Base-by-base conservation (phyloP, 2,113 vertebrate species). In the Myocastor coypus region DNA sequence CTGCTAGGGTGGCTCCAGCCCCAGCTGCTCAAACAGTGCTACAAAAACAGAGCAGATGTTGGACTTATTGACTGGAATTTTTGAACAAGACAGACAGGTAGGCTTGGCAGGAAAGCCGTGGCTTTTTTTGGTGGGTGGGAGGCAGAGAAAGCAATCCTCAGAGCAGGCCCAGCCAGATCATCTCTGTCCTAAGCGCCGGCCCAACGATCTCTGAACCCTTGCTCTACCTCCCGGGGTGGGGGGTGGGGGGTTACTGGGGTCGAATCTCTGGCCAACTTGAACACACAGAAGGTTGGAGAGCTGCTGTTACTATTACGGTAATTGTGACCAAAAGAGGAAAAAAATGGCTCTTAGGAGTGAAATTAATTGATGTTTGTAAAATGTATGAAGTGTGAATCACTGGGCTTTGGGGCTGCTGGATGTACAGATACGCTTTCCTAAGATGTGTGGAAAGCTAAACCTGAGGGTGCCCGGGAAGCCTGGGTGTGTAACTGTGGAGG, bases 401-500 rank as follows among this genome's bases (percentile, higher is more conserved):
- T 0, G 40, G 87, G 57, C 77, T 73, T 61, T 81, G 3, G 4
- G 11, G 40, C 32, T 19, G 34, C 57, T 19, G 1, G 83, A 52
- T 42, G 20, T 4, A 6, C 30, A 78, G 87, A 87, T 17, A 46
- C 82, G 26, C 61, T 20, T 42, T 37, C 26, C 86, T 59, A n/a
- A 26, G 61, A 85, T 30, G 37, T 30, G 46, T 37, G 59, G n/a
- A 64, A 24, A 77, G 91, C 78, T 34, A 32, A 46, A 50, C 28
- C 77, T 26, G 30, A 17, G 91, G 64, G 55, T 1, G 3, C 73
- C 17, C 50, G 55, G 69, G 81, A 57, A 71, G 59, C 68, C 14
- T 17, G 63, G 64, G 34, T 0, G 0, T n/a, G 61, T 59, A n/a
- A 46, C n/a, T 4, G 16, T 14, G 12, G 12, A 5, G 11, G 42